Evolutionary conservation across 2,113 vertebrate species (phyloP).

Genomic region (Oncorhynchus clarkii): DNA sequence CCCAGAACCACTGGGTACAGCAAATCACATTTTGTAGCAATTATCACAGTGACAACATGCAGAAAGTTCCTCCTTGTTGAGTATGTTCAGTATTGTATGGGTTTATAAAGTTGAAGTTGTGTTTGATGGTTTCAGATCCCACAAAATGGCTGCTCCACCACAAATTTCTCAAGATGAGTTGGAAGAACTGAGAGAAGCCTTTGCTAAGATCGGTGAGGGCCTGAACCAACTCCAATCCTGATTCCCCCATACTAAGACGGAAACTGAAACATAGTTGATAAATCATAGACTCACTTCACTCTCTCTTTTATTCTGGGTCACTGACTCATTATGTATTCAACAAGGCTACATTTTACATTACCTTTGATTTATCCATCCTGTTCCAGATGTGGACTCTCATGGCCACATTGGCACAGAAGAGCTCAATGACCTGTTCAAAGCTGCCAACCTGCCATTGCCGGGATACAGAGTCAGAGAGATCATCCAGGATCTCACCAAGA

Average conservation of each 20-base stretch:
- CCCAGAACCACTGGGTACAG: not conserved
- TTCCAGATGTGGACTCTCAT: slow-evolving; percentile 81
- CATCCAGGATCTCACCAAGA: slow-evolving; percentile 79
- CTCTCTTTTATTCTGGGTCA: not conserved
- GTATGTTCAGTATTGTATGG: not conserved
- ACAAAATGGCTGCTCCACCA: slow-evolving; percentile 71
- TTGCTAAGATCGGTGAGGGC: slow-evolving; percentile 85
- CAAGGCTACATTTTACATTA: not conserved
- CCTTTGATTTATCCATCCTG: slow-evolving; percentile 12
- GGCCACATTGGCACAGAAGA: slow-evolving; percentile 83
- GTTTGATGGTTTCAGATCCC: slow-evolving; percentile 41
- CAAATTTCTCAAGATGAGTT: slow-evolving; percentile 82
- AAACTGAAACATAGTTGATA: not conserved
- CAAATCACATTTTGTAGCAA: not conserved
- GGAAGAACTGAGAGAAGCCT: slow-evolving; percentile 88
- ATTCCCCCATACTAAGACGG: not conserved
- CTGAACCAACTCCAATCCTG: not conserved
- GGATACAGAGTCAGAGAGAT: slow-evolving; percentile 88
- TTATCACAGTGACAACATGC: not conserved
- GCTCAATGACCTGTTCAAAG: slow-evolving; percentile 83
- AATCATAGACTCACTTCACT: not conserved
- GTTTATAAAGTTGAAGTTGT: not conserved
- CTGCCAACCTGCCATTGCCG: slow-evolving; percentile 84
- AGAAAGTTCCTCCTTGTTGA: not conserved
- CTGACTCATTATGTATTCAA: not conserved